Base-by-base conservation (phyloP, 2,797 vertebrate species). In the Uromys caudimaculatus region DNA sequence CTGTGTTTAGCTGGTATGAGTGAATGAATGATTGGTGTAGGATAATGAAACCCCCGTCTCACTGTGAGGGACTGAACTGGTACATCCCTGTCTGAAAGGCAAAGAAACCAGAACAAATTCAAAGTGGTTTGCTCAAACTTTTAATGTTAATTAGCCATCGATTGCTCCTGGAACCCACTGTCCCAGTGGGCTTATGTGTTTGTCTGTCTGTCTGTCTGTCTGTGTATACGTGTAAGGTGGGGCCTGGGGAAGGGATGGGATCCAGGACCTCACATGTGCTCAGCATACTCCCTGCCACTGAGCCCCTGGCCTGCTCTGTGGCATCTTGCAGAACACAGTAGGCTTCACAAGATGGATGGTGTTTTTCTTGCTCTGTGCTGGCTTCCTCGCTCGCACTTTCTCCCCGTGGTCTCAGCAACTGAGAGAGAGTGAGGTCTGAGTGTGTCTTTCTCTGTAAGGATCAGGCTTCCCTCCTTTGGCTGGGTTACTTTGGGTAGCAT, bases 371-470 rank as follows among this genome's bases (percentile, higher is more conserved):
- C 16, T 73, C 27, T 23, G 10, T 44, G 50, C 35, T 35, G 13
- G 32, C 58, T 75, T 94, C 87, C 76, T 69, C 64, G 38, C 90
- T 94, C 77, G 10, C 64, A n/a, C 85, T 88, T 60, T 85, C 62
- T 93, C 32, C 62, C 44, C 21, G 91, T 32, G 50, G 90, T 62
- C 58, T 84, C 47, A 1, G 35, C 6, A 41, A 60, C 58, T 67
- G 76, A 1, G 64, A 85, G 91, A 35, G 52, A 24, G 32, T 76
- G 24, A 94, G 47, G 81, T 73, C 76, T 54, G 54, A 78, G 60
- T 38, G 16, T n/a, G 93, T 90, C 47, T 77, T 78, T 29, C 52
- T 76, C 86, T 52, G 0, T 6, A 27, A 79, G 52, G 35, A 44
- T 50, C 44, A 17, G 16, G 27, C 44, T 95, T 83, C 92, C 35